These are phyloP conservation scores for Ceratotherium simum DNA, from an alignment of 2,113 vertebrate genomes.

Conservation along the genomic window DNA sequence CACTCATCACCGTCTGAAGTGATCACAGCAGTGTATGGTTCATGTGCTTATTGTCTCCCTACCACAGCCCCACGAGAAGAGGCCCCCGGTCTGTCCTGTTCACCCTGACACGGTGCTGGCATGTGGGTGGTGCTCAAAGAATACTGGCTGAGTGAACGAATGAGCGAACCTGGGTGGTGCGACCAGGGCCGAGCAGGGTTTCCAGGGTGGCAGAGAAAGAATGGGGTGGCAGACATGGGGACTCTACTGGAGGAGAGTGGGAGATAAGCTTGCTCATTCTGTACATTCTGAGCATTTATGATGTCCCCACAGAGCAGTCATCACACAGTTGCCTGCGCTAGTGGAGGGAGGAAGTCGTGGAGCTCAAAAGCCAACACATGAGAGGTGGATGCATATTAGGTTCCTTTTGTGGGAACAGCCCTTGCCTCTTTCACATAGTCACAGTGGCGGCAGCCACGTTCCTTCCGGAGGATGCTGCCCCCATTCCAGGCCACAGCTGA, in stretches of 20 bases:
- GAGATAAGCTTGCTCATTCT: background rate
- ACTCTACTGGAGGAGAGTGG: background rate
- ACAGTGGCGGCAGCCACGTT: background rate
- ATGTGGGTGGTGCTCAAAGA: background rate
- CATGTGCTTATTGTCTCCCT: background rate
- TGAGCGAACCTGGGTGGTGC: too few relatives aligned
- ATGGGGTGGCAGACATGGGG: accelerated
- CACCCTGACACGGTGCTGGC: background rate
- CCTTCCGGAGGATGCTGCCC: background rate
- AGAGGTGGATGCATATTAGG: accelerated
- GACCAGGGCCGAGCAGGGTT: background rate
- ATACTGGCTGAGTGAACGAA: background rate
- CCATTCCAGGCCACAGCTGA: background rate
- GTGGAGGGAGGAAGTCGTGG: background rate
- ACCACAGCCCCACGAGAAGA: background rate
- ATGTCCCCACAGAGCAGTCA: background rate
- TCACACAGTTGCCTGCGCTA: accelerated
- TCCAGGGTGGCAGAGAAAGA: background rate
- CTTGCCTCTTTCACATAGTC: background rate
- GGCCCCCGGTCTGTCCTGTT: background rate
- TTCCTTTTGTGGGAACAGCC: background rate
- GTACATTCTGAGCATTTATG: background rate
- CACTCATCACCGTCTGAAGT: background rate
- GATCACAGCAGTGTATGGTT: too few relatives aligned
- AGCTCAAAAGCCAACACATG: background rate